Base-by-base conservation (phyloP, 2,113 vertebrate genomes). In the sheep (Ovis aries) region DNA sequence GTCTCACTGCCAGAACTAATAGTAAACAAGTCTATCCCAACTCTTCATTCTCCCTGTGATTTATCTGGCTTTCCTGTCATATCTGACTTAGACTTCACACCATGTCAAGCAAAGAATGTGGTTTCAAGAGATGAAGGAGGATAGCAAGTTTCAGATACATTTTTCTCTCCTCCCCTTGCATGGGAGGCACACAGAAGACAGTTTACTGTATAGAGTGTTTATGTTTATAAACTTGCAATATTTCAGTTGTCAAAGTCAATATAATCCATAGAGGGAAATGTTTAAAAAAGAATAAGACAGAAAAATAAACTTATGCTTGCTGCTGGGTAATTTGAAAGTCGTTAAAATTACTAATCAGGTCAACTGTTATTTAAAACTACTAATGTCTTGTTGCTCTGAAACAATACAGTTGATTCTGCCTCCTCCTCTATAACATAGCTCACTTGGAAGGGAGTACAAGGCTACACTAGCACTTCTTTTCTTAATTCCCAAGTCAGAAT, bases 281-380 rank as follows among this genome's bases (percentile, higher is more conserved):
- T 45, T 93, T 67, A 8, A 83, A 94, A 57, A 0, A 6, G 25
- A 62, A 4, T 31, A 71, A 90, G 53, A 67, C 3, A 77, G 36
- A 64, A 84, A 92, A 80, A 90, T 87, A 90, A 82, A 96, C 5
- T 62, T 93, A 13, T 64, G 57, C 5, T 96, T 57, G n/a, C 27
- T 97, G 4, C 27, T 95, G 1, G 98, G 62, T 40, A 48, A 55
- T 89, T 81, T 55, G 8, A 85, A 98, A 74, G 19, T 87, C 36
- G n/a, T 87, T 23, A 55, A 91, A 77, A 96, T 83, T 48, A 89
- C 97, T 96, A 96, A 97, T 93, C 43, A 92, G 67, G 59, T 83
- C 89, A 97, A 97, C 43, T 74, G n/a, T 97, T 62, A 97, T 74
- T 81, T 62, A 95, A 98, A 91, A 91, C 90, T 29, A 17, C n/a